Evolutionary conservation across 2,797 vertebrate genomes (phyloP).

Genomic region (Pyrocephalus nanus): DNA sequence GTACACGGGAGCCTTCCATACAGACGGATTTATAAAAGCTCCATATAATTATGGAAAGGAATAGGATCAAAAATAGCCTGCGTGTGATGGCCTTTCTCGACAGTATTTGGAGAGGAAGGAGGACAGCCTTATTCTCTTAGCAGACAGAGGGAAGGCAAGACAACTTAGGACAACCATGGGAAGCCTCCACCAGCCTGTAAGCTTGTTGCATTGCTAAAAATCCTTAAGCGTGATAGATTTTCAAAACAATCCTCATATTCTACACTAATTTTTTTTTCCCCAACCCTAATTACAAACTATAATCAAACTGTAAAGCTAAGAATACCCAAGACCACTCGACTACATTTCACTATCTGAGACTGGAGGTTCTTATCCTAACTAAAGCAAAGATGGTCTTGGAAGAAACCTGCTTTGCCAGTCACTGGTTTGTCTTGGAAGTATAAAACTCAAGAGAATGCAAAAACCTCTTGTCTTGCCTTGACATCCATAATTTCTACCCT

Average conservation of each 20-base stretch:
- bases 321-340: background rate
- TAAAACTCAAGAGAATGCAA: background rate
- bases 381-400: background rate
- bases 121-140: background rate
- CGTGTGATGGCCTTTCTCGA: background rate
- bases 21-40: slow-evolving; percentile 39
- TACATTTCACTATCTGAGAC: background rate
- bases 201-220: background rate
- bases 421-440: background rate
- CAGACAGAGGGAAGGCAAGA: background rate
- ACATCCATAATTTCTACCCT: background rate
- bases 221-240: background rate
- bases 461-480: background rate
- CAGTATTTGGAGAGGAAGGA: background rate
- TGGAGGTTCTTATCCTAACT: background rate
- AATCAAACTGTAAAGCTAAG: background rate
- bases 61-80: slow-evolving; percentile 33
- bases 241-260: background rate
- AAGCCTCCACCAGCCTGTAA: background rate
- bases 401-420: background rate
- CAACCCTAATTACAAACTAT: background rate
- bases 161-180: background rate
- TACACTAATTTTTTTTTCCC: background rate
- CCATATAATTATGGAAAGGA: slow-evolving; percentile 57
- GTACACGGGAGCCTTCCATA: background rate